These are phyloP conservation scores for Montipora cactus DNA, from an alignment of 64 coral and sea anemone genomes.

Conservation along the genomic window DNA sequence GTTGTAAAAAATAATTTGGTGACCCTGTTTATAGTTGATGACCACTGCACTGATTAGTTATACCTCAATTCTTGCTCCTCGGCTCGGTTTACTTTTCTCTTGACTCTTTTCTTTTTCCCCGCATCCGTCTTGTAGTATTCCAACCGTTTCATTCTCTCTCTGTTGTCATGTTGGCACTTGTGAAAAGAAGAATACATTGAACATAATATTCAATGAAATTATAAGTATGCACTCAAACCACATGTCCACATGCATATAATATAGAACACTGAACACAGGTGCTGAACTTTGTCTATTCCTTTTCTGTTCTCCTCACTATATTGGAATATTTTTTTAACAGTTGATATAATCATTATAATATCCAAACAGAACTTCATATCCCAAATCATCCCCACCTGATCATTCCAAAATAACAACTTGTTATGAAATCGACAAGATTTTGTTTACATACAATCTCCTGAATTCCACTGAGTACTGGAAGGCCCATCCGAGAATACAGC, in stretches of 20 bases:
- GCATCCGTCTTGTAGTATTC: background rate
- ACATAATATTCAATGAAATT: background rate
- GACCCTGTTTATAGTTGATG: background rate
- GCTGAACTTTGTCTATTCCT: no score
- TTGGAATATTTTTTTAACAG: no score
- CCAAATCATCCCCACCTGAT: no score
- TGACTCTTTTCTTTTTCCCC: background rate
- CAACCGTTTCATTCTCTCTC: background rate
- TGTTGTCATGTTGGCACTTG: constrained; percentile 2
- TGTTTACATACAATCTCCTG: background rate
- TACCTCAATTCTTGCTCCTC: constrained; percentile 17
- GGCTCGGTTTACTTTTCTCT: constrained; percentile 7
- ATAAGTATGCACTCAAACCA: background rate
- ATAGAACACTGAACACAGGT: no score
- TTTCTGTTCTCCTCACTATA: no score
- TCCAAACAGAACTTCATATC: no score
- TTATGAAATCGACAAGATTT: background rate
- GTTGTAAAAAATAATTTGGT: no score
- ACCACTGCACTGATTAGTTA: background rate
- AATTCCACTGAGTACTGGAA: background rate
- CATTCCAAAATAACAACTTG: no score
- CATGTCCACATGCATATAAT: no score
- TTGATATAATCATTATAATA: no score
- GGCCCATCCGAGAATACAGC: background rate
- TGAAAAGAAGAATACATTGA: background rate